A percentile compares a stretch with the other conserved stretches of the same genome.
Evolutionary conservation across 2,797 vertebrate genomes (phyloP).

Genomic region (Tokudaia muenninki): DNA sequence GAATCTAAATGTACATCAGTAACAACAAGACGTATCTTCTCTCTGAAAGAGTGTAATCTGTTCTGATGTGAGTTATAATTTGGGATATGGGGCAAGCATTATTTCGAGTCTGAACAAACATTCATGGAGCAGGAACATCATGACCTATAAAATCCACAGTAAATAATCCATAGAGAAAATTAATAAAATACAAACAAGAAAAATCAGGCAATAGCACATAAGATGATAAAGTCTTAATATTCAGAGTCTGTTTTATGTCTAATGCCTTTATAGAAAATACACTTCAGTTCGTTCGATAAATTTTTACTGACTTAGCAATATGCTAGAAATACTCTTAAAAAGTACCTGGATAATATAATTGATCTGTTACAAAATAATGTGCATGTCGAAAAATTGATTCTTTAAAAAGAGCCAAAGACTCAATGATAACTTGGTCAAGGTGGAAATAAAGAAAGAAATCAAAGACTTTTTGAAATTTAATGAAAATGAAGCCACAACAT

Average conservation of each 20-base stretch:
- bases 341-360: constrained; percentile 24
- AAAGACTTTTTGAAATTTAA: too few relatives aligned
- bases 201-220: constrained; percentile 43
- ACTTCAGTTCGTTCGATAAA: background rate
- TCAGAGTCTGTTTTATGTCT: background rate
- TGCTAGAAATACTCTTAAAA: background rate
- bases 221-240: constrained; percentile 41
- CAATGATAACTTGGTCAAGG: too few relatives aligned
- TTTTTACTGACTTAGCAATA: constrained; percentile 43
- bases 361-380: background rate
- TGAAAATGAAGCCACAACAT: too few relatives aligned
- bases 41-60: background rate
- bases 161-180: constrained; percentile 34
- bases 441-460: too few relatives aligned
- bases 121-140: background rate
- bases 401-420: constrained; percentile 30
- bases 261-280: constrained; percentile 44
- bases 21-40: constrained; percentile 9
- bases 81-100: background rate
- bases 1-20: constrained; percentile 15
- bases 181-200: background rate
- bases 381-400: background rate
- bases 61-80: background rate
- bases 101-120: constrained; percentile 1
- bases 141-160: background rate